Conservation (phyloP, 2,797 vertebrate genomes). For the Echeneis naucrates region DNA sequence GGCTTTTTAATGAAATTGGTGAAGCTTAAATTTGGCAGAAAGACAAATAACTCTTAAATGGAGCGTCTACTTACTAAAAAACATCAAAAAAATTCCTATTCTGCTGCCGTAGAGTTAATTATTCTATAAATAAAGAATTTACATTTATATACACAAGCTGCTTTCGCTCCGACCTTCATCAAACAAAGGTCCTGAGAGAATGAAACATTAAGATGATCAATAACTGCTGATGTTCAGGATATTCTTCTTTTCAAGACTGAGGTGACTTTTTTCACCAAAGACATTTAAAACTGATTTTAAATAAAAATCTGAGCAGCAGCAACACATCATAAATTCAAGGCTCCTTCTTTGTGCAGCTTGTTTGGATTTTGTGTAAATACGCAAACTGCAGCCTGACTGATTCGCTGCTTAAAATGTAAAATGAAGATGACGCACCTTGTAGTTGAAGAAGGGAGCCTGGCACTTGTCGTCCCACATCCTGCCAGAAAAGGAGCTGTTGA, state of each 20-base stretch:
- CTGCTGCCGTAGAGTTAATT: not conserved
- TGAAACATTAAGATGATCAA: too few relatives aligned
- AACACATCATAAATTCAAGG: not conserved
- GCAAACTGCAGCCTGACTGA: not conserved
- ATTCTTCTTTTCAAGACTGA: too few relatives aligned
- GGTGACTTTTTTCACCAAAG: too few relatives aligned
- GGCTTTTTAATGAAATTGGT: not conserved
- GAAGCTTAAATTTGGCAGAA: constrained; percentile 3
- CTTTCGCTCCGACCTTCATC: too few relatives aligned
- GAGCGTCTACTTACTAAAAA: not conserved
- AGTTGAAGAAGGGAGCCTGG: constrained; percentile 92
- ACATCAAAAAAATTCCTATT: not conserved
- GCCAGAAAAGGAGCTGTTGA: constrained; percentile 88
- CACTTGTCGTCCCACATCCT: constrained; percentile 89
- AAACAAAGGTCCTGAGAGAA: too few relatives aligned
- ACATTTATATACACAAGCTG: too few relatives aligned
- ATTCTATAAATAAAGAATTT: not conserved
- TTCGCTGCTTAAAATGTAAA: not conserved
- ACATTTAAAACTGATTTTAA: too few relatives aligned
- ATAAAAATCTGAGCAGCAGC: not conserved
- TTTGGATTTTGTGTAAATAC: not conserved
- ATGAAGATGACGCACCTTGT: constrained; percentile 81
- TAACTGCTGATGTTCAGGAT: too few relatives aligned
- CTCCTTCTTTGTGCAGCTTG: not conserved
- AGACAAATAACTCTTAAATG: constrained; percentile 10